Conservation (phyloP, 2,888 invertebrate genomes). For the Epistrophella euchroma region DNA sequence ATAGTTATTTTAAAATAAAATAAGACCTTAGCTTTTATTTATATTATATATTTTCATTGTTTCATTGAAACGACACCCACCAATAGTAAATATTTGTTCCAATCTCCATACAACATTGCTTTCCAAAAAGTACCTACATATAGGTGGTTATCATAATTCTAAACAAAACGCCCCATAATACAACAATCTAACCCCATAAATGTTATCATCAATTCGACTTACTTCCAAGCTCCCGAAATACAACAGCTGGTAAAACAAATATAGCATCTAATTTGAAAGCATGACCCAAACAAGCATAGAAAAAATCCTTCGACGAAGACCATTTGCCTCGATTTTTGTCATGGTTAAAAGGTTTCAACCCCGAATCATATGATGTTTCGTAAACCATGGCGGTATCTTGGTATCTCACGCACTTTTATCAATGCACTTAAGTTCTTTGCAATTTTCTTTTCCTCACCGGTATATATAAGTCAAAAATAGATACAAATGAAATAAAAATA, state of each 20-base stretch:
- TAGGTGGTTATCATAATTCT: not conserved
- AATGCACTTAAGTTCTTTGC: not conserved
- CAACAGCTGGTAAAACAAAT: conserved; percentile 87
- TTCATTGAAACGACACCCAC: not conserved
- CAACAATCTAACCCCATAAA: not conserved
- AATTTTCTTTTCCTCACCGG: not conserved
- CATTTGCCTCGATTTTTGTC: conserved; percentile 86
- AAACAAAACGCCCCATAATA: conserved; percentile 13
- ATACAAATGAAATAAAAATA: conserved; percentile 1
- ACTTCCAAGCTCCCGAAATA: conserved; percentile 79
- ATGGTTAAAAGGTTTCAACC: conserved; percentile 80
- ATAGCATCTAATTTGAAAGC: conserved; percentile 92
- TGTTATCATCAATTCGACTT: conserved; percentile 73
- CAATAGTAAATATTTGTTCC: not conserved
- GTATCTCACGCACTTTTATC: not conserved
- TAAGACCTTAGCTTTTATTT: no score
- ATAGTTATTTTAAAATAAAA: no score
- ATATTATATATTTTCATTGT: no score
- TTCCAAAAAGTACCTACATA: not conserved
- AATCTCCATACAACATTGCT: not conserved
- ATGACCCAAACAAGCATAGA: conserved; percentile 91
- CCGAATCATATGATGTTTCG: conserved; percentile 80
- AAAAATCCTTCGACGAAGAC: conserved; percentile 90
- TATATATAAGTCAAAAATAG: not conserved
- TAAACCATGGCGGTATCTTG: not conserved